Conservation (phyloP, 2,113 vertebrate genomes). For the Phrynosoma platyrhinos region DNA sequence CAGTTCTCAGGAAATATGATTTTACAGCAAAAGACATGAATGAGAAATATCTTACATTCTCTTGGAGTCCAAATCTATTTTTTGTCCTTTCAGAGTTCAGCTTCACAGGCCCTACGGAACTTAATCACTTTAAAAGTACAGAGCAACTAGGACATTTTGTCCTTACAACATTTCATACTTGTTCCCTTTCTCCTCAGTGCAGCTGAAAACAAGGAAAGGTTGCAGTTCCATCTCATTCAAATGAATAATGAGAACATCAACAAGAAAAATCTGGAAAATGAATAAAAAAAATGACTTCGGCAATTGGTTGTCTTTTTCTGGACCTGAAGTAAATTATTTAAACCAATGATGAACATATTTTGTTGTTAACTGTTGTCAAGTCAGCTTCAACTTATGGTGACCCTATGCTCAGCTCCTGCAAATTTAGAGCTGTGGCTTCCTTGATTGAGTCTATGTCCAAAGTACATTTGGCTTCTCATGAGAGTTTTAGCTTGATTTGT, state of each 20-base stretch:
- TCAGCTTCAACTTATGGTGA: no score
- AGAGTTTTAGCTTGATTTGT: no score
- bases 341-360: background rate
- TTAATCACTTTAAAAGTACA: background rate
- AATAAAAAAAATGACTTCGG: background rate
- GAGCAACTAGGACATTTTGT: background rate
- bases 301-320: background rate
- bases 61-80: background rate
- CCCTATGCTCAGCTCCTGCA: no score
- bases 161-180: conserved; percentile 10
- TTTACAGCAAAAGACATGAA: background rate
- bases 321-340: background rate
- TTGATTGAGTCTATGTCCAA: no score
- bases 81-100: background rate
- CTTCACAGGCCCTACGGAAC: conserved; percentile 1
- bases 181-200: background rate
- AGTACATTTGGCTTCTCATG: no score
- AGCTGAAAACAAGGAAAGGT: background rate
- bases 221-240: background rate
- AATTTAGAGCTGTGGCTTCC: no score
- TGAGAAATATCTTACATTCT: background rate
- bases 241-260: background rate
- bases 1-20: background rate
- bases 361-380: no score
- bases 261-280: background rate